Conservation (phyloP, 2,113 vertebrate genomes). For the Ceyx margarethae region DNA sequence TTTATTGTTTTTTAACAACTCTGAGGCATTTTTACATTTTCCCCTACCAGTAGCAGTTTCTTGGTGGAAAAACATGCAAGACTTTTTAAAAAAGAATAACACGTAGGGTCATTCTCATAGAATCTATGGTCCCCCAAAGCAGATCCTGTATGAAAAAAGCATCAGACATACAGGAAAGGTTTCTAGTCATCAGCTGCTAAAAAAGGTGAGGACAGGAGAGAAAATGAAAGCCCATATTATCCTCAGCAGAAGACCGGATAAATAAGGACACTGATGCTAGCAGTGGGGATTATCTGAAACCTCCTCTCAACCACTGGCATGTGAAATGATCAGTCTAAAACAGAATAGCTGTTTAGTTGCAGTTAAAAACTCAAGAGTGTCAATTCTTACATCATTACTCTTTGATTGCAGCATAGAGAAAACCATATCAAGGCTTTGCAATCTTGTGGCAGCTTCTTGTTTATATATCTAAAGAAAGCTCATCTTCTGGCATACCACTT, state of each 20-base stretch:
- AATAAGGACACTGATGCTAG: not conserved
- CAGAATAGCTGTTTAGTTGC: not conserved
- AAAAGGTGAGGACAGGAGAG: not conserved
- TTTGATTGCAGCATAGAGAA: not conserved
- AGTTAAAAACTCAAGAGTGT: not conserved
- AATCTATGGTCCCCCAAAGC: not conserved
- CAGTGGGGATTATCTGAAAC: not conserved
- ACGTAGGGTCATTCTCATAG: not conserved
- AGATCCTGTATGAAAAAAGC: not conserved
- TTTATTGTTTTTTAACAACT: not conserved
- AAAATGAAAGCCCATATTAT: not conserved
- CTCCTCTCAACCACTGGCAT: not conserved
- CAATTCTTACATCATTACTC: not conserved
- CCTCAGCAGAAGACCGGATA: not conserved
- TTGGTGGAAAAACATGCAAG: not conserved
- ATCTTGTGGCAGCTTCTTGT: not conserved
- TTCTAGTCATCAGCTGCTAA: not conserved
- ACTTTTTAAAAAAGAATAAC: not conserved
- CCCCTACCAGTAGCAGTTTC: not conserved
- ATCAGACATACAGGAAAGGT: not conserved
- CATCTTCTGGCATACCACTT: not conserved
- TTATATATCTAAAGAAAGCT: constrained; percentile 26
- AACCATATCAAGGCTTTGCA: not conserved
- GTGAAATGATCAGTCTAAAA: not conserved
- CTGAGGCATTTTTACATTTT: not conserved